Conservation (phyloP, 2,797 vertebrate genomes). For the Sebastiscus albofasciatus region DNA sequence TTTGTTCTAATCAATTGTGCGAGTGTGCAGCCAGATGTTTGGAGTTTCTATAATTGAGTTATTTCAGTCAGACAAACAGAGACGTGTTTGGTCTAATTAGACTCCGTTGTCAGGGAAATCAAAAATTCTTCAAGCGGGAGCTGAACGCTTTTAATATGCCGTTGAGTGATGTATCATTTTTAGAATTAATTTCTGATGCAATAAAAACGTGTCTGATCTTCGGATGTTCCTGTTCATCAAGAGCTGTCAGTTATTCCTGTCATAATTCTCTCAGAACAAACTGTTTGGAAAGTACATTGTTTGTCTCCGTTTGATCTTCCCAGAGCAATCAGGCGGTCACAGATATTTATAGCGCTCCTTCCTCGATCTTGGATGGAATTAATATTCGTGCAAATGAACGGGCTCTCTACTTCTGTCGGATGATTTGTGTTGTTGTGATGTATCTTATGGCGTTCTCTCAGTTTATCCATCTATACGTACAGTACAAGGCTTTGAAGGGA, state of each 20-base stretch:
- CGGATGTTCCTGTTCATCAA: slow-evolving; percentile 77
- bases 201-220: slow-evolving; percentile 77
- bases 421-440: slow-evolving; percentile 65
- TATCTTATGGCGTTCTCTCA: slow-evolving; percentile 29
- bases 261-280: slow-evolving; percentile 78
- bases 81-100: slow-evolving; percentile 79
- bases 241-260: slow-evolving; percentile 79
- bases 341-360: slow-evolving; percentile 78
- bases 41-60: slow-evolving; percentile 84
- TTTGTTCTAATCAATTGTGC: slow-evolving; percentile 77
- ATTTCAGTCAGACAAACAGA: slow-evolving; percentile 82
- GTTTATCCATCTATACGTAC: slow-evolving; percentile 10
- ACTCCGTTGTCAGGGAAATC: slow-evolving; percentile 74
- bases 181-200: slow-evolving; percentile 79
- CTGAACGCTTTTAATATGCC: slow-evolving; percentile 70
- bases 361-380: slow-evolving; percentile 68
- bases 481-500: slow-evolving; percentile 33
- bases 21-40: slow-evolving; percentile 83
- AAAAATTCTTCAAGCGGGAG: slow-evolving; percentile 71
- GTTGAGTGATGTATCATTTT: slow-evolving; percentile 79
- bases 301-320: slow-evolving; percentile 70
- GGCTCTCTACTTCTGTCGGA: slow-evolving; percentile 56
- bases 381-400: slow-evolving; percentile 70
- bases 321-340: slow-evolving; percentile 66
- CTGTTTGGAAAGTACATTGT: slow-evolving; percentile 74